phyloP scores from a whole-genome alignment of 2,113 vertebrate genomes.

The Orthonyx spaldingii region DNA sequence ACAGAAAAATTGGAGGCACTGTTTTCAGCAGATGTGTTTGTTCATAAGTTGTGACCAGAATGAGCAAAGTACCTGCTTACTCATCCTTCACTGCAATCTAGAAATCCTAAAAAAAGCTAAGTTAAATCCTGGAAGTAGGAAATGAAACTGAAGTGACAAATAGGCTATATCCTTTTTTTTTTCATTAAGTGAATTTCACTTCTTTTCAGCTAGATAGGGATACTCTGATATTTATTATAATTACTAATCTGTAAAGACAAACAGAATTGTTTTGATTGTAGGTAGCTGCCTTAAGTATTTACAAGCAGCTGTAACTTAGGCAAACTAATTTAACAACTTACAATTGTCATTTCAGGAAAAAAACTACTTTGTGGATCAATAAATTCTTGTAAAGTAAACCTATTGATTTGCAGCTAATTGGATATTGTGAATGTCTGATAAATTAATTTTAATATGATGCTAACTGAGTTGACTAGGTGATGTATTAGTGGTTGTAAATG shows the following conservation, averaged over 20 bases:
- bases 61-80: neutral
- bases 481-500: conserved; percentile 37
- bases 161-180: neutral
- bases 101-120: neutral
- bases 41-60: neutral
- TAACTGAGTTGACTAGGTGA: conserved; percentile 30
- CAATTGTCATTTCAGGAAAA: conserved; percentile 33
- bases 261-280: neutral
- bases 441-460: conserved; percentile 60
- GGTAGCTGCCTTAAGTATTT: conserved; percentile 42
- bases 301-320: conserved; percentile 48
- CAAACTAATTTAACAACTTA: conserved; percentile 16
- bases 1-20: neutral
- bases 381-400: conserved; percentile 60
- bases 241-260: neutral
- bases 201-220: neutral
- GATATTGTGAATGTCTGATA: conserved; percentile 46
- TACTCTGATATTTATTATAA: neutral
- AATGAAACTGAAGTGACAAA: neutral
- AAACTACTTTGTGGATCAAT: conserved; percentile 61
- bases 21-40: neutral
- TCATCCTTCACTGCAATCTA: neutral
- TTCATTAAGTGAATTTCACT: neutral
- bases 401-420: conserved; percentile 68
- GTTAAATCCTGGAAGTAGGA: conserved; percentile 6